Base-by-base conservation (phyloP, 2,888 invertebrate genomes). In the Tholera decimalis region DNA sequence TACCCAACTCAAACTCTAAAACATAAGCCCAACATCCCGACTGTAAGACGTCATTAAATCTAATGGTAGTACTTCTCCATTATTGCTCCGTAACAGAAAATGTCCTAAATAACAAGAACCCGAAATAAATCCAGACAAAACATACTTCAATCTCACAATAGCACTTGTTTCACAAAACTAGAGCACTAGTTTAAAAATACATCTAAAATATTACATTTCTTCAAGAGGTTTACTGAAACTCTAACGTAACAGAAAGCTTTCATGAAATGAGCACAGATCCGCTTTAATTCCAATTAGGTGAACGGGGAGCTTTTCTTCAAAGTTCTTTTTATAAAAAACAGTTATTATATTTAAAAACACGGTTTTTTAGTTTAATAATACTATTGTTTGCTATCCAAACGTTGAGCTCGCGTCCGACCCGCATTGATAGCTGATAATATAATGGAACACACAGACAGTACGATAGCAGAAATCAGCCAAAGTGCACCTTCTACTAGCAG, bases 161-260 rank as follows among this genome's bases (percentile, higher is more conserved):
- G 11, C 15, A 56, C 39, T 13, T 35, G 22, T 11, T 37, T 67
- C n/a, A 46, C 26, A 8, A 6, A 47, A 39, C 22, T n/a, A 1
- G 39, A 20, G 8, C 28, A 63, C 33, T n/a, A 41, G 37, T 39
- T 26, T 35, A 15, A 8, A 5, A 33, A 44, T 26, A 33, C 54
- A 39, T 46, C 18, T 50, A 20, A 44, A 55, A 46, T 73, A 66
- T 72, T 24, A 47, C 28, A 72, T 72, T 53, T 41, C 22, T 57
- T 54, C 7, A 53, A 18, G 28, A 66, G 57, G 47, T 30, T 49
- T 33, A 26, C 74, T 53, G 39, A 66, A 56, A 43, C 28, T 15
- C 44, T 44, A 1, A 63, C 6, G 13, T 46, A 8, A 30, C 46
- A 43, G 30, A 41, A 51, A 73, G 68, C 53, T 73, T 57, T 51